Percentiles rank a stretch among this genome's conserved stretches.
Conservation (phyloP, 2,888 invertebrate species). For the Salticus scenicus region DNA sequence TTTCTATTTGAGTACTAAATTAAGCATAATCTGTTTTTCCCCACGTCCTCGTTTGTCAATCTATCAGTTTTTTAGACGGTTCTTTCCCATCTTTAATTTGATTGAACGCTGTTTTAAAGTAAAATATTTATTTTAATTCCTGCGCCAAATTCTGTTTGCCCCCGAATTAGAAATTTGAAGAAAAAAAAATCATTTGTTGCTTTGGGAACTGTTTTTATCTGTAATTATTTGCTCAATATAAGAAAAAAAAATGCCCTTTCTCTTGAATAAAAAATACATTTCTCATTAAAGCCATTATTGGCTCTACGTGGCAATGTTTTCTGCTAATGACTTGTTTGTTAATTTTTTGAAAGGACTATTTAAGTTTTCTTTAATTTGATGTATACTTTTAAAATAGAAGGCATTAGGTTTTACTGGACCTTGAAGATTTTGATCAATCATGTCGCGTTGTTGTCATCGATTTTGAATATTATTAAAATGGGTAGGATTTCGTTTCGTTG, state of each 20-base stretch:
- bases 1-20: neutral
- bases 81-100: conserved; percentile 50
- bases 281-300: conserved; percentile 67
- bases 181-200: conserved; percentile 40
- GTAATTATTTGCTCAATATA: conserved; percentile 50
- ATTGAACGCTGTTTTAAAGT: conserved; percentile 36
- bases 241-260: conserved; percentile 48
- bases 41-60: conserved; percentile 35
- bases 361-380: conserved; percentile 47
- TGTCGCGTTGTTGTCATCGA: conserved; percentile 20
- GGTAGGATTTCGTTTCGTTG: no score
- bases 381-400: conserved; percentile 39
- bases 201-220: conserved; percentile 29
- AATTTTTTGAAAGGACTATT: conserved; percentile 53
- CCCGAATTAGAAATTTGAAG: conserved; percentile 38
- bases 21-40: conserved; percentile 15
- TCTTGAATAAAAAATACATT: conserved; percentile 32
- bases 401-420: conserved; percentile 29
- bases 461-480: no score
- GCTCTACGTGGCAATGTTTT: conserved; percentile 56
- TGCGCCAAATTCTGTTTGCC: conserved; percentile 53
- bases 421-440: conserved; percentile 22
- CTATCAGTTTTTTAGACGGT: conserved; percentile 32
- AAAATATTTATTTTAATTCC: conserved; percentile 62
- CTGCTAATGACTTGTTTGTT: conserved; percentile 66